Evolutionary conservation across 2,797 vertebrate species (phyloP).

Genomic region (Lepilemur septentrionalis): DNA sequence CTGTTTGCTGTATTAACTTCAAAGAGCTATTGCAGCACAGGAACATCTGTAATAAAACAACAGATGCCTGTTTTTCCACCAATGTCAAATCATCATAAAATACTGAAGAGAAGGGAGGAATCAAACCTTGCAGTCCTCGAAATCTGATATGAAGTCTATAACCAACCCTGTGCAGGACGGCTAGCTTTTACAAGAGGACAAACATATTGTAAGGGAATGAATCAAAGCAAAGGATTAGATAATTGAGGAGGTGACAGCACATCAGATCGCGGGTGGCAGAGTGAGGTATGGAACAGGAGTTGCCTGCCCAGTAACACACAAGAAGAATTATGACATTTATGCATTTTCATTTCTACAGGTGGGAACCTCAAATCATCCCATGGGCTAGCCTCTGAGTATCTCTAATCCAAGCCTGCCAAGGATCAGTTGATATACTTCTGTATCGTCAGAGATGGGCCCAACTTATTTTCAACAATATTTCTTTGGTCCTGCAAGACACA

Average conservation of each 20-base stretch:
- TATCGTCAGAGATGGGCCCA: constrained; percentile 77
- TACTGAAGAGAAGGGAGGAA: constrained; percentile 66
- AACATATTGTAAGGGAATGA: constrained; percentile 77
- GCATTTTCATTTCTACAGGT: constrained; percentile 88
- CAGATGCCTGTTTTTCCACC: constrained; percentile 46
- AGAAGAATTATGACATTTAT: constrained; percentile 86
- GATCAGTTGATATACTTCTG: constrained; percentile 83
- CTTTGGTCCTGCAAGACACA: constrained; percentile 77
- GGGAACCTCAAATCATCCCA: constrained; percentile 84
- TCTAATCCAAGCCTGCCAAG: constrained; percentile 84
- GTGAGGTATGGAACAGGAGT: constrained; percentile 82
- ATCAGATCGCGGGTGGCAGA: constrained; percentile 78
- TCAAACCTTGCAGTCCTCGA: constrained; percentile 62
- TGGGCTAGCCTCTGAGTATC: constrained; percentile 75
- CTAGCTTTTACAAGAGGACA: constrained; percentile 77
- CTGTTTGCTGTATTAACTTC: constrained; percentile 53
- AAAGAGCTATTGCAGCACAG: background rate
- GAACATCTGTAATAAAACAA: constrained; percentile 49
- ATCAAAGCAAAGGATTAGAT: constrained; percentile 82
- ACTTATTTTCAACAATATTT: constrained; percentile 83
- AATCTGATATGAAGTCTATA: constrained; percentile 62
- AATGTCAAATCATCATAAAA: constrained; percentile 76
- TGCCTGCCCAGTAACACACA: constrained; percentile 69
- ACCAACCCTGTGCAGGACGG: constrained; percentile 71
- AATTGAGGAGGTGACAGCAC: constrained; percentile 82